Evolutionary conservation across 2,113 vertebrate genomes (phyloP), one percentile per base, ranked within the genome.

Genomic region (Aix galericulata): DNA sequence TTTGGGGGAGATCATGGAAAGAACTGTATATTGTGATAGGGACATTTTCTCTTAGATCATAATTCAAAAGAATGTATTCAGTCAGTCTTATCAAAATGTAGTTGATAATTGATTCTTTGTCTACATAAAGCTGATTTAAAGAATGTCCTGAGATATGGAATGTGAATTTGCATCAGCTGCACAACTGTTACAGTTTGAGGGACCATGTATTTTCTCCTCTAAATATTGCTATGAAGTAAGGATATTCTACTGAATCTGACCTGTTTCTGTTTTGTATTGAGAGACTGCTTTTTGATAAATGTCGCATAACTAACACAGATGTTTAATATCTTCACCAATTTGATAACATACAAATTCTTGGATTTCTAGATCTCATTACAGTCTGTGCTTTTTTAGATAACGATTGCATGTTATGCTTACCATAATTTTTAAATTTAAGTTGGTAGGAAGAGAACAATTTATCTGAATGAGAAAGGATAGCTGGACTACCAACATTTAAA

Each of bases 301-400:
- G 84, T 72, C 86, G 78, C 67, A 89, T 53, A 95, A 53, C 80
- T 42, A 87, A 79, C 44, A 88, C 82, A 93, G 91, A 83, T 95
- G 91, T 89, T 95, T 86, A 90, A 52, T 60, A 60, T 94, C 81
- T n/a, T 67, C 56, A 88, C 26, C 63, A 72, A 86, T 82, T 50
- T 88, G 60, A 64, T 81, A 66, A 88, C 38, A 59, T 56, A 42
- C 44, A 55, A 74, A 96, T 76, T 86, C 79, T 91, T 79, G 75
- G 72, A 88, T 59, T 18, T 76, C 60, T 72, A 79, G 11, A 88
- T 91, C 46, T 91, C 46, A 75, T 75, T 67, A 72, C 20, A 90
- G 31, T 32, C 38, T 81, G 44, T 44, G 8, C 12, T 88, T 91
- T 91, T 89, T 82, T 48, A 94, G 74, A 89, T 88, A 83, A 82